Percentiles rank a stretch among this genome's conserved stretches.
These are phyloP conservation scores for Typhlichthys eigenmanni DNA, from an alignment of 2,797 vertebrate species.

Conservation along the genomic window DNA sequence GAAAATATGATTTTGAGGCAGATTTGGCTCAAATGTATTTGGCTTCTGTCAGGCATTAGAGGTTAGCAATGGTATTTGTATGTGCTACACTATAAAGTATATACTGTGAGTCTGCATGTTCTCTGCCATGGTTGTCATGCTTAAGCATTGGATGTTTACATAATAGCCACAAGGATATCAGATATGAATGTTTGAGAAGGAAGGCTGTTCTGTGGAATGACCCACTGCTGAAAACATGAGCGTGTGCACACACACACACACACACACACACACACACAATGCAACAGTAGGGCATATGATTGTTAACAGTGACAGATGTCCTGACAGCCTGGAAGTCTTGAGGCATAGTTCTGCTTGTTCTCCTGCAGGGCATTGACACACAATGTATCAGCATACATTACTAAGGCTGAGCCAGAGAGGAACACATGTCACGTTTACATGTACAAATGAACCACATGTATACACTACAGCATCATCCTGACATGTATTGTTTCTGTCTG, in stretches of 20 bases:
- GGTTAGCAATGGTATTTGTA: background rate
- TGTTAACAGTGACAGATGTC: constrained; percentile 81
- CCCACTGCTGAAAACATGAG: constrained; percentile 60
- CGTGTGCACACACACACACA: constrained; percentile 17
- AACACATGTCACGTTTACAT: constrained; percentile 43
- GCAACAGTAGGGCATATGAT: constrained; percentile 65
- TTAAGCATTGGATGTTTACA: constrained; percentile 36
- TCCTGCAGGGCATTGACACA: constrained; percentile 73
- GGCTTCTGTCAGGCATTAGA: too few species aligned
- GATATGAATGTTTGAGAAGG: constrained; percentile 70
- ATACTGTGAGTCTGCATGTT: background rate
- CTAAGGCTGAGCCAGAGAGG: constrained; percentile 7
- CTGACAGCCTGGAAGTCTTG: constrained; percentile 77
- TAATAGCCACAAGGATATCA: constrained; percentile 34
- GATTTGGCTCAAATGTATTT: background rate
- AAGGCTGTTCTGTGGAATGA: constrained; percentile 65
- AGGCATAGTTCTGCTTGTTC: constrained; percentile 64
- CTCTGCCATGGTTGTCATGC: constrained; percentile 6
- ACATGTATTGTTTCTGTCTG: background rate
- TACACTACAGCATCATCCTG: background rate
- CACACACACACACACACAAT: constrained; percentile 35
- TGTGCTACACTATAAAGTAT: background rate
- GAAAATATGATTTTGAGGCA: background rate
- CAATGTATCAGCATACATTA: constrained; percentile 71
- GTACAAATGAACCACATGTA: constrained; percentile 1